Evolutionary conservation across 2,888 invertebrate species (phyloP), one percentile per base, ranked within the genome.

Genomic region (Apantesis nais): DNA sequence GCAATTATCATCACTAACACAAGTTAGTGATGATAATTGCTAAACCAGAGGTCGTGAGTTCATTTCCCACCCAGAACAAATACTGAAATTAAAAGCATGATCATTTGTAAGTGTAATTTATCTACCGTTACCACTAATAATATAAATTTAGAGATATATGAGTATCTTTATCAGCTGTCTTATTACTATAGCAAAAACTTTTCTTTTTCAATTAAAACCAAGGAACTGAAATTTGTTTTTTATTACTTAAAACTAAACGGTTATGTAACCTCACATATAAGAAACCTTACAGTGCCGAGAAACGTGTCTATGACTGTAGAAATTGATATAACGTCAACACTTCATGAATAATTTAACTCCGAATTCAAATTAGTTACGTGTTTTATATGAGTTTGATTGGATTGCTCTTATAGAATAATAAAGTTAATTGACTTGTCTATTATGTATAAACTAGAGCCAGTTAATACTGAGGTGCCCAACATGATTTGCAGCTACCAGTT

Each of bases 291-390:
- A 58, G 72, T 71, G 70, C 67, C 44, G 12, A 71, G 65, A 74
- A 75, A 75, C 74, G 70, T 74, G 31, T 44, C 44, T 72, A 66
- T 67, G 34, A 71, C 62, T 74, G 65, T 82, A 78, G 72, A 80
- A 75, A 78, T 74, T 74, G 62, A 70, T 76, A 74, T 78, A 71
- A 72, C 71, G 72, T 77, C 68, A 48, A 66, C 44, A 70, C 62
- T 70, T 78, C 79, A 75, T 81, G 81, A 80, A 81, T 81, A 81
- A 67, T 83, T 76, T 78, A 83, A 75, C 70, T 55, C 69, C 25
- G 63, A 71, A 75, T 74, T 74, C 34, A 73, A 76, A 76, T 78
- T 73, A 73, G 71, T 76, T 81, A 73, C 62, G 67, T 72, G 72
- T 73, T 81, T 78, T 73, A 81, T 78, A 75, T 74, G 41, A 62